phyloP scores from a whole-genome alignment of 2,113 vertebrate species.

The Alces alces region DNA sequence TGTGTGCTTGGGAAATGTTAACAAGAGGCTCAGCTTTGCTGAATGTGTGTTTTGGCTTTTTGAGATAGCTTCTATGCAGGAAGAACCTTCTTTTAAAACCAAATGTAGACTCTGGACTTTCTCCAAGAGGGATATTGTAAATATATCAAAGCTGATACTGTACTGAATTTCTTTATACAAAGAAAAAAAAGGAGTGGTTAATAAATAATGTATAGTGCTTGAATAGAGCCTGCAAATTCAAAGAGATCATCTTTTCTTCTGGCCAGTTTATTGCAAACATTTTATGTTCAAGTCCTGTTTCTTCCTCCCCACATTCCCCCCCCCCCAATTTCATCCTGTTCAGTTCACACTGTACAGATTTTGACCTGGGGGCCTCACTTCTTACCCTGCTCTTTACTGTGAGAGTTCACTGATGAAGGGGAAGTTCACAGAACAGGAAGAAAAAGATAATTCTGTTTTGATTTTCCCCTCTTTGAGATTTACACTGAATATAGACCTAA shows the following conservation, averaged over 20 bases:
- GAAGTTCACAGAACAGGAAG: background rate
- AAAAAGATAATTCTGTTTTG: background rate
- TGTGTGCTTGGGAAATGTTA: conserved; percentile 74
- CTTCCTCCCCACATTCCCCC: no score
- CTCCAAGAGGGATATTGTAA: conserved; percentile 69
- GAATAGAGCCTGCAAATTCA: background rate
- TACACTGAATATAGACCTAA: background rate
- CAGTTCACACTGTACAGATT: background rate
- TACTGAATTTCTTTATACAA: conserved; percentile 21
- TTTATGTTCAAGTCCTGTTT: background rate
- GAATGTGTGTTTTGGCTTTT: conserved; percentile 46
- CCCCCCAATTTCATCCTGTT: accelerated
- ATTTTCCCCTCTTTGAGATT: background rate
- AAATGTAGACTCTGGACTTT: conserved; percentile 64
- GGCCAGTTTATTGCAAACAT: background rate
- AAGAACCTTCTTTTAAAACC: conserved; percentile 69
- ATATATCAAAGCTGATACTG: conserved; percentile 44
- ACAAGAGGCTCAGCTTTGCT: conserved; percentile 65
- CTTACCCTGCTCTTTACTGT: background rate
- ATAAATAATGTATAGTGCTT: background rate
- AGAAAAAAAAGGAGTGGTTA: conserved; percentile 28
- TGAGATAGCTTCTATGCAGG: conserved; percentile 64
- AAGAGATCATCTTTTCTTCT: background rate
- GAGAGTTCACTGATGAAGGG: background rate
- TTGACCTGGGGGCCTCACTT: background rate